Evolutionary conservation across 2,888 invertebrate species (phyloP).

Genomic region (Lacanobia oleracea): DNA sequence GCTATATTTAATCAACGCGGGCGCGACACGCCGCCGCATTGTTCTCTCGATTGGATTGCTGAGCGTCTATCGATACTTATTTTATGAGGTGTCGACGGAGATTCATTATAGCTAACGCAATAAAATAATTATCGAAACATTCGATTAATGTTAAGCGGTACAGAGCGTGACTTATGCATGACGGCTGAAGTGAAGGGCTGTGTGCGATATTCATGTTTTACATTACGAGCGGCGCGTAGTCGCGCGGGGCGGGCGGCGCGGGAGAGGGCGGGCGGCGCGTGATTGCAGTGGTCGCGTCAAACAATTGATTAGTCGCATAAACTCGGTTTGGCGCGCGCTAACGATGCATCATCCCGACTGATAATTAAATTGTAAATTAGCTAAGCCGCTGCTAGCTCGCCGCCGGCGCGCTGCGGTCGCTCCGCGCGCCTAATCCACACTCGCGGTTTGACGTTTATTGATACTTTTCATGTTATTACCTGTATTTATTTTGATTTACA

Average conservation of each 20-base stretch:
- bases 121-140: slow-evolving; percentile 63
- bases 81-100: slow-evolving; percentile 80
- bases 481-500: slow-evolving; percentile 11
- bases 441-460: slow-evolving; percentile 68
- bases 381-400: slow-evolving; percentile 87
- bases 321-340: slow-evolving; percentile 90
- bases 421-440: slow-evolving; percentile 62
- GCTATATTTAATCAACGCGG: slow-evolving; percentile 89
- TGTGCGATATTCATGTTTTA: slow-evolving; percentile 53
- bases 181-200: slow-evolving; percentile 46
- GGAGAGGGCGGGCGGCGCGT: slow-evolving; percentile 79
- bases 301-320: slow-evolving; percentile 91
- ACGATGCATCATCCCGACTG: slow-evolving; percentile 90
- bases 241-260: slow-evolving; percentile 61
- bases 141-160: slow-evolving; percentile 56
- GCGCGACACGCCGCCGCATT: slow-evolving; percentile 86
- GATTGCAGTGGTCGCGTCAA: slow-evolving; percentile 90
- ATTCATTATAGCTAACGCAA: slow-evolving; percentile 70
- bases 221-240: slow-evolving; percentile 50
- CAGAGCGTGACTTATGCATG: slow-evolving; percentile 54
- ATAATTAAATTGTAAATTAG: slow-evolving; percentile 91
- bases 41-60: slow-evolving; percentile 86
- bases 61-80: slow-evolving; percentile 81
- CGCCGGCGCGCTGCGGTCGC: slow-evolving; percentile 72
- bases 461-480: slow-evolving; percentile 57